phyloP scores from a whole-genome alignment of 2,113 vertebrate species.

The Mobula hypostoma region DNA sequence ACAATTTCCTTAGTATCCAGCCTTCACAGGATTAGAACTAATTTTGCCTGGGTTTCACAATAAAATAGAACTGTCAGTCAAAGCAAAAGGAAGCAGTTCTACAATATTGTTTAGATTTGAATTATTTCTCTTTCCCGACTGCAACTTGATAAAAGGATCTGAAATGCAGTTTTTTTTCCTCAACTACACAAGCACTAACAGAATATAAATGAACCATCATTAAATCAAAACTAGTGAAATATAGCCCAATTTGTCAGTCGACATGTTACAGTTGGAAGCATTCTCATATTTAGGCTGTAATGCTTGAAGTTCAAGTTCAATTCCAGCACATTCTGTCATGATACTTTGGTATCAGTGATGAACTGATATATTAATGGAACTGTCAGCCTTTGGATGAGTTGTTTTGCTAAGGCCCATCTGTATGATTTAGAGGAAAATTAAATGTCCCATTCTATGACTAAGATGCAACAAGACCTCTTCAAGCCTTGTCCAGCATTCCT shows the following conservation, averaged over 20 bases:
- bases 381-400: neutral
- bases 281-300: neutral
- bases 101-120: neutral
- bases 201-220: slow-evolving; percentile 1
- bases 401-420: neutral
- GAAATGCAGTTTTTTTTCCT: neutral
- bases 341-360: neutral
- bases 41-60: neutral
- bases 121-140: neutral
- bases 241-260: neutral
- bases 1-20: neutral
- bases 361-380: neutral
- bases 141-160: neutral
- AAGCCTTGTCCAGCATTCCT: neutral
- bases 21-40: neutral
- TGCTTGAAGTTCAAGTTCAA: neutral
- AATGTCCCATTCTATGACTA: neutral
- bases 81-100: neutral
- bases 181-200: neutral
- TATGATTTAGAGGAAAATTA: neutral
- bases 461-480: neutral
- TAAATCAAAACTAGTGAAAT: neutral
- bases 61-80: neutral
- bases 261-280: neutral
- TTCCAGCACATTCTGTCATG: neutral